Base-by-base conservation (phyloP, 1,140 invertebrate species). In the Lordiphosa stackelbergi region DNA sequence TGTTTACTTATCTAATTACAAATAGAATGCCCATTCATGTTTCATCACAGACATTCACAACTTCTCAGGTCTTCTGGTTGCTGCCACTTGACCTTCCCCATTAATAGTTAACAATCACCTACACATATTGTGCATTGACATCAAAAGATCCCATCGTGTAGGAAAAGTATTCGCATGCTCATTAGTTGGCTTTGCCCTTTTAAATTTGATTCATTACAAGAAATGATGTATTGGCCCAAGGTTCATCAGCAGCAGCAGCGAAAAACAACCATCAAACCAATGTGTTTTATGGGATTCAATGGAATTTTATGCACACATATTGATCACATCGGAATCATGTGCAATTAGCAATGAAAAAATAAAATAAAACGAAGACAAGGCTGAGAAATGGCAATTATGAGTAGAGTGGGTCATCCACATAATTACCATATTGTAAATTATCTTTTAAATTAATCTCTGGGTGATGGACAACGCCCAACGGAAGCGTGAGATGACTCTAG, bases 341-440 rank as follows among this genome's bases (percentile, higher is more conserved):
- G 66, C 46, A 49, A 69, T 69, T 68, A 60, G 49, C 38, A 45
- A 49, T 46, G 55, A 59, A 47, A 48, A 36, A 11, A 28, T 28
- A 11, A 37, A 68, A 69, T 53, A 11, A 37, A 68, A 69, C 48
- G 49, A 69, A 60, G 65, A 69, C 64, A 69, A 69, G 65, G 66
- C 66, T 69, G 66, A 45, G 66, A 69, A 69, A 69, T 69, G 65
- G 66, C 64, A 69, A 69, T 60, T 69, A 69, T 42, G 45, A 43
- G 36, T 46, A 49, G 48, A 69, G 66, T 69, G 56, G 66, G 66
- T 69, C 66, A 69, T 61, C 65, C 61, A 56, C 56, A 69, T 69
- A 69, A 69, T 68, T 68, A 69, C 64, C 64, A 68, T 60, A 66
- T 77, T 73, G 56, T 77, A 73, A 66, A 68, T 63, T 55, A 73